Conservation (phyloP, 2,113 vertebrate species). For the Eptesicus fuscus region DNA sequence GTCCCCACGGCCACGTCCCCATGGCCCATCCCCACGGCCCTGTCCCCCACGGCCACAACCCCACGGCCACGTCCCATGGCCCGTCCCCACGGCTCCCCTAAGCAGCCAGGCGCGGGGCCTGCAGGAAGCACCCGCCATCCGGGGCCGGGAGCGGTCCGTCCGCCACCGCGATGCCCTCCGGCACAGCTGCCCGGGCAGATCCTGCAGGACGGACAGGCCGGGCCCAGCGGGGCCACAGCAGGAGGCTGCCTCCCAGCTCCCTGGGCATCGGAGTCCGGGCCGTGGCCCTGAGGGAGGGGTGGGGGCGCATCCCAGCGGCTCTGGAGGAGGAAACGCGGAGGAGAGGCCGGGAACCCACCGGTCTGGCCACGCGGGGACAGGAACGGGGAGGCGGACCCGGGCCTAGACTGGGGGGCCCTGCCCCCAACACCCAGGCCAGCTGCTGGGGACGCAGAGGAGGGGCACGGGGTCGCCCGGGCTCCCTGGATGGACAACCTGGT, state of each 20-base stretch:
- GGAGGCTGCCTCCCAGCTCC: neutral
- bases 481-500: neutral
- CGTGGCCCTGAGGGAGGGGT: accelerated
- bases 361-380: too few species aligned
- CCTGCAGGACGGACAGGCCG: too few species aligned
- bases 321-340: neutral
- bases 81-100: too few species aligned
- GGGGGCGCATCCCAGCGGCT: neutral
- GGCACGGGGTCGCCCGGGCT: accelerated
- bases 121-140: neutral
- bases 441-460: neutral
- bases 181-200: too few species aligned
- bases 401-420: too few species aligned
- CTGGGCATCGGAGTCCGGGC: neutral
- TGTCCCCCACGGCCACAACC: too few species aligned
- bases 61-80: too few species aligned
- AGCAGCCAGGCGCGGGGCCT: neutral
- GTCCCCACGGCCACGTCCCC: too few species aligned
- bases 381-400: neutral
- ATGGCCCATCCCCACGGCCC: accelerated
- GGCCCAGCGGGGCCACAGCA: too few species aligned
- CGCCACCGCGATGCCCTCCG: too few species aligned
- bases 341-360: neutral
- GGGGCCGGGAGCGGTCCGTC: too few species aligned
- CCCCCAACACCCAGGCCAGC: neutral